Evolutionary conservation across 2,888 invertebrate genomes (phyloP).

Genomic region (Hoplodrina blanda): DNA sequence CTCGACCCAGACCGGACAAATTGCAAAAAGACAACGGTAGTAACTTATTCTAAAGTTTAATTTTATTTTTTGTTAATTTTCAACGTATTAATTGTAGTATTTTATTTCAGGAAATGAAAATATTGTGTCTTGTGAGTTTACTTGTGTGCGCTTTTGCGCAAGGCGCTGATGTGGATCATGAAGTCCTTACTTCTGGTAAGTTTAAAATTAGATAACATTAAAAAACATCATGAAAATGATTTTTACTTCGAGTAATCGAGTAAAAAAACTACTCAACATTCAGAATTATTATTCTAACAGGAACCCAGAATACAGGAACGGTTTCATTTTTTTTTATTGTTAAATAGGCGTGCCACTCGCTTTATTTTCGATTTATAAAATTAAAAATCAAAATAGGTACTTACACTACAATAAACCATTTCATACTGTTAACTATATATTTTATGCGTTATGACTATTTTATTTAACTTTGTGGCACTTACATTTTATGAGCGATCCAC

Average conservation of each 20-base stretch:
- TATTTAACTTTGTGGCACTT: not conserved
- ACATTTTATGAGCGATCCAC: not conserved
- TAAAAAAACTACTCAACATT: too few relatives aligned
- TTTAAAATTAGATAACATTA: not conserved
- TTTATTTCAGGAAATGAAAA: slow-evolving; percentile 59
- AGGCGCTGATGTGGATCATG: slow-evolving; percentile 33
- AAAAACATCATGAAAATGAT: too few relatives aligned
- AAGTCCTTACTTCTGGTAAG: slow-evolving; percentile 46
- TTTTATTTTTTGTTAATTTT: not conserved
- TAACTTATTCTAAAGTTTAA: not conserved
- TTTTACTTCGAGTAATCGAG: too few relatives aligned
- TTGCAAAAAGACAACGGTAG: slow-evolving; percentile 22
- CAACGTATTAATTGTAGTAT: not conserved
- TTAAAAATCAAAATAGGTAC: too few relatives aligned
- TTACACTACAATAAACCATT: too few relatives aligned
- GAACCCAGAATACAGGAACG: too few relatives aligned
- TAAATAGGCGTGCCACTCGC: not conserved
- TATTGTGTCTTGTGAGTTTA: slow-evolving; percentile 46
- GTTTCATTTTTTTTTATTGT: not conserved
- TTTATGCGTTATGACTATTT: too few relatives aligned
- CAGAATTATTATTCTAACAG: too few relatives aligned
- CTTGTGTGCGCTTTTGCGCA: slow-evolving; percentile 50
- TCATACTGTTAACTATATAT: too few relatives aligned
- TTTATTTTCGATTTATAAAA: too few relatives aligned
- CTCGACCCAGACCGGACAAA: slow-evolving; percentile 5